Evolutionary conservation across 2,888 invertebrate genomes (phyloP).

Genomic region (Imbricaverruca yamaguchii): DNA sequence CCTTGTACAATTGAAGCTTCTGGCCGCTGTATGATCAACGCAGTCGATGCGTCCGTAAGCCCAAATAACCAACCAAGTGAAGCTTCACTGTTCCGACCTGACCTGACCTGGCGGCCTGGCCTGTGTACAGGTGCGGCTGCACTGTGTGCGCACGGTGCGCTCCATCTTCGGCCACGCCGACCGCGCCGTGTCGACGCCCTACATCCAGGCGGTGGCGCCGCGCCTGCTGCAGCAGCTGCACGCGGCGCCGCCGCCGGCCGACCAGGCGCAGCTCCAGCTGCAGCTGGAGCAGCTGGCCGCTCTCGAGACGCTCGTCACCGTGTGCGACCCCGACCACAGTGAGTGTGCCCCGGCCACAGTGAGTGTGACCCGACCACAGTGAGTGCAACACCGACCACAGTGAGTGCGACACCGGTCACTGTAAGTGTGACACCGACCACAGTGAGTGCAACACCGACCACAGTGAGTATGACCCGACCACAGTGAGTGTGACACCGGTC

Average conservation of each 20-base stretch:
- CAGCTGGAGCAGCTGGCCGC: conserved; percentile 64
- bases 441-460: no score
- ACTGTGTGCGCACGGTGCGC: conserved; percentile 68
- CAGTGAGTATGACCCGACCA: no score
- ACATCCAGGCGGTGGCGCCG: conserved; percentile 72
- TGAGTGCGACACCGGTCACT: no score
- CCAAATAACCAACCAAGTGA: no score
- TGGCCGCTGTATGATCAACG: no score
- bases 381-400: no score
- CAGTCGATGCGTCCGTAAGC: no score
- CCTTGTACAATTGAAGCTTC: no score
- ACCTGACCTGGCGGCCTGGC: no score
- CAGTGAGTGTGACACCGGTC: no score
- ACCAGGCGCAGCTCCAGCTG: conserved; percentile 61
- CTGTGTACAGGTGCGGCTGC: conserved; percentile 55
- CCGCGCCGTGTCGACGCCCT: conserved; percentile 61
- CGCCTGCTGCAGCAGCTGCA: conserved; percentile 67
- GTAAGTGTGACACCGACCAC: no score
- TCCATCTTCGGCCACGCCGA: conserved; percentile 68
- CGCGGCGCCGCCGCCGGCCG: conserved; percentile 53
- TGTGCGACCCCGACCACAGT: conserved; percentile 30
- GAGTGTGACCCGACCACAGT: neutral
- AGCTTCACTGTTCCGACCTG: no score
- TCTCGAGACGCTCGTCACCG: conserved; percentile 55
- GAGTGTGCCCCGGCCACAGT: conserved; percentile 19